Evolutionary conservation across 1,140 invertebrate genomes (phyloP), one percentile per base, ranked within the genome.

Genomic region (Drosophila parabipectinata): DNA sequence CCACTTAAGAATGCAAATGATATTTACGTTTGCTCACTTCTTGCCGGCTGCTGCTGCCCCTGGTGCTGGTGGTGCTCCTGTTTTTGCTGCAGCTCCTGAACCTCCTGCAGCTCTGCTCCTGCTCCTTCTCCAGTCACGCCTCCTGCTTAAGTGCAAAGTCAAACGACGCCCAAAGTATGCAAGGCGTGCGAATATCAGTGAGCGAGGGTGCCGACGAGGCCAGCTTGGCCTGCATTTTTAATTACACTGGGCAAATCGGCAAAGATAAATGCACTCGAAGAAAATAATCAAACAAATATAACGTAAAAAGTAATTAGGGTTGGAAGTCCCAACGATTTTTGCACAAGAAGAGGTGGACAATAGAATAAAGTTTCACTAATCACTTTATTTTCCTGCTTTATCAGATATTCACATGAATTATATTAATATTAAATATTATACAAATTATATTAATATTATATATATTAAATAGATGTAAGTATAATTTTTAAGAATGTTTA

Each of bases 1-100:
- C 71, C 79, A 87, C 83, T 88, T 88, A 79, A 83, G 81, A 83
- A 88, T 88, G 83, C 83, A 88, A 88, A 88, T 88, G 84, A 79
- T 88, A 88, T 88, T 88, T 88, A 88, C 83, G 83, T 79, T 67
- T 67, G 63, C 63, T 64, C 47, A 61, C 63, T 52, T 64, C 61
- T 63, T 57, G 34, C 51, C 52, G 44, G 71, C 44, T 50, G 51
- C 39, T 12, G 21, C 41, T 37, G 14, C 28, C 32, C 34, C 37
- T 24, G 24, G 12, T 47, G 32, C 55, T 68, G 26, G 30, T 24
- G 24, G 12, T 41, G 32, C 55, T 74, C 10, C 18, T 21, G 30
- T 3, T 37, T 32, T 12, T 37, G 34, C 10, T 67, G 34, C 44
- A 34, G 57, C 37, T 54, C 5, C 14, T 30, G 48, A 8, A 1